Evolutionary conservation across 1,140 invertebrate genomes (phyloP).

Genomic region (Diprion similis): DNA sequence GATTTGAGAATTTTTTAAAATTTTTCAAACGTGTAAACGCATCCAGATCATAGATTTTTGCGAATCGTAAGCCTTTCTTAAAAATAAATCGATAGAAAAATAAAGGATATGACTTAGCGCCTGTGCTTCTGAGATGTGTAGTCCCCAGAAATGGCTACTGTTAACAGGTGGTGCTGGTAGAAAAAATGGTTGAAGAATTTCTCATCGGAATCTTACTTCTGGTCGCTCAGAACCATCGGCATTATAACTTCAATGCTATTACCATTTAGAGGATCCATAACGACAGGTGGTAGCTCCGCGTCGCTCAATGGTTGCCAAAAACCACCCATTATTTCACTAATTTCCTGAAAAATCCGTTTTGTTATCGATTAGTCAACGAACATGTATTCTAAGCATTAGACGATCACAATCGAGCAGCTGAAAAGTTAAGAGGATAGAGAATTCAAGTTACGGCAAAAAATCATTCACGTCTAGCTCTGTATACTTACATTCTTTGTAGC

Average conservation of each 20-base stretch:
- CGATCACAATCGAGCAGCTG: too few species aligned
- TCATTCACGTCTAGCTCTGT: background rate
- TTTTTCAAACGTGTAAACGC: background rate
- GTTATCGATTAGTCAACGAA: too few species aligned
- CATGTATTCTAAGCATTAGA: too few species aligned
- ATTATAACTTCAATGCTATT: constrained; percentile 60
- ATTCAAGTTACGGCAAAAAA: too few species aligned
- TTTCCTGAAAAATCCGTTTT: constrained; percentile 47
- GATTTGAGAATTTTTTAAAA: too few species aligned
- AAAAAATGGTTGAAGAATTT: constrained; percentile 25
- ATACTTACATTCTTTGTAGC: constrained; percentile 45
- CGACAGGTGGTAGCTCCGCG: constrained; percentile 53
- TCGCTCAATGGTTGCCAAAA: constrained; percentile 53
- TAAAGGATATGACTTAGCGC: constrained; percentile 24
- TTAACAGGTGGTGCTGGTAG: constrained; percentile 30
- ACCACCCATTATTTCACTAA: constrained; percentile 52
- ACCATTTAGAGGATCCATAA: constrained; percentile 53
- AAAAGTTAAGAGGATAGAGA: too few species aligned
- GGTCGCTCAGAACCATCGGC: constrained; percentile 57
- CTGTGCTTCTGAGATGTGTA: constrained; percentile 39
- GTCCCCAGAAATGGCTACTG: constrained; percentile 32
- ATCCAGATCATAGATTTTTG: background rate
- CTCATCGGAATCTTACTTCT: constrained; percentile 41
- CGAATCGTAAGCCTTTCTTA: constrained; percentile 25
- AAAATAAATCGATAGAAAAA: constrained; percentile 39